Evolutionary conservation across 2,888 invertebrate genomes (phyloP).

Genomic region (Eretmocerus hayati): DNA sequence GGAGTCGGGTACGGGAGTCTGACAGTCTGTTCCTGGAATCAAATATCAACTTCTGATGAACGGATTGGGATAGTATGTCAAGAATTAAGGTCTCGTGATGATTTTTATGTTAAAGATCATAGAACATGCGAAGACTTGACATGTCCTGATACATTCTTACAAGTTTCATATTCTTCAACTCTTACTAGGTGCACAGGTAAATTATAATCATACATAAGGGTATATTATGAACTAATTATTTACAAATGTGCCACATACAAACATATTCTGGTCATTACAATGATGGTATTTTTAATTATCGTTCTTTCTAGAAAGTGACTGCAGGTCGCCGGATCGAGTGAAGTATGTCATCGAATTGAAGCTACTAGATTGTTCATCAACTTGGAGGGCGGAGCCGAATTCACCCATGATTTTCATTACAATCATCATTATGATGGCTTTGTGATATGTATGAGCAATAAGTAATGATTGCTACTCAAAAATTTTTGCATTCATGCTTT

Average conservation of each 20-base stretch:
- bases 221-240: no score
- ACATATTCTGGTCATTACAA: no score
- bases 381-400: no score
- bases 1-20: conserved; percentile 34
- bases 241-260: no score
- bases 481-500: no score
- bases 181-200: conserved; percentile 57
- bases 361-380: conserved; percentile 13
- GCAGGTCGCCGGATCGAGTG: conserved; percentile 60
- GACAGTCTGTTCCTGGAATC: conserved; percentile 33
- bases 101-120: conserved; percentile 22
- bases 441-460: no score
- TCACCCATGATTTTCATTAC: no score
- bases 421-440: no score
- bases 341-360: conserved; percentile 37
- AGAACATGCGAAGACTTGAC: conserved; percentile 1
- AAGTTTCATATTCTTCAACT: conserved; percentile 36
- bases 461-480: no score
- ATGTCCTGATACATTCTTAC: conserved; percentile 30
- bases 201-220: no score
- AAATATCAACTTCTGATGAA: conserved; percentile 11
- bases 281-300: not conserved
- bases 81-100: conserved; percentile 24
- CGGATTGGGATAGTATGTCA: conserved; percentile 24
- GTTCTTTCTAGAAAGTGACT: conserved; percentile 56